phyloP scores from a whole-genome alignment of 2,888 invertebrate species.

The Serripes groenlandicus region DNA sequence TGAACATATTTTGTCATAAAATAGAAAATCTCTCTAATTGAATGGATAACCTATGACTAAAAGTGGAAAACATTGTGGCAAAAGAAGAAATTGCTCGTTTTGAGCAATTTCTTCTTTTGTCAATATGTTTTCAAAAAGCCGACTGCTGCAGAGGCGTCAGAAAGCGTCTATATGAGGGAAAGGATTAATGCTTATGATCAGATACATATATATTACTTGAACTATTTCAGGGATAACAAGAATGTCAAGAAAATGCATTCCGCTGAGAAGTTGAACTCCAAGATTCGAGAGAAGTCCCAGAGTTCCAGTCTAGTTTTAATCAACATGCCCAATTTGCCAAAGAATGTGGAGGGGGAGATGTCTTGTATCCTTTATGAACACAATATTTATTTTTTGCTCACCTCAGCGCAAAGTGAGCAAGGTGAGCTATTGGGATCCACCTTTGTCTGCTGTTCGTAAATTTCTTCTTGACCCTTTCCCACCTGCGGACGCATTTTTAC shows the following conservation, averaged over 20 bases:
- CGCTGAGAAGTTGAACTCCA: constrained; percentile 98
- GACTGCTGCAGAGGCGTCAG: neutral
- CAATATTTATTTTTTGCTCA: neutral
- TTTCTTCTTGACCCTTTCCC: no score
- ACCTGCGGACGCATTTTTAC: no score
- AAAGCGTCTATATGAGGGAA: neutral
- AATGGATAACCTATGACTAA: no score
- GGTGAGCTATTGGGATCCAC: no score
- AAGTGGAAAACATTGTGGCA: neutral
- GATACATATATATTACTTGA: no score
- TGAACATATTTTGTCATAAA: no score
- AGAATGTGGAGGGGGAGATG: constrained; percentile 90
- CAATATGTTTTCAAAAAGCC: neutral
- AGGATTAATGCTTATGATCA: no score
- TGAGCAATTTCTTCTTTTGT: neutral
- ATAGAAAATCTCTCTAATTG: no score
- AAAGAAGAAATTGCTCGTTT: neutral
- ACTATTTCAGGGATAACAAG: constrained; percentile 90
- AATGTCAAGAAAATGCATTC: constrained; percentile 99
- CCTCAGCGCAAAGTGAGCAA: no score
- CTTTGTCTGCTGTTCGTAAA: no score
- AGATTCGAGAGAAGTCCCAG: constrained; percentile 98
- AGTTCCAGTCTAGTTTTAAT: constrained; percentile 99
- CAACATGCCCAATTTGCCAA: constrained; percentile 97
- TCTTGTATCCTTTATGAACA: constrained; percentile 90